Evolutionary conservation across 2,888 invertebrate species (phyloP), one percentile per base, ranked within the genome.

Genomic region (Lampropteryx suffumata): DNA sequence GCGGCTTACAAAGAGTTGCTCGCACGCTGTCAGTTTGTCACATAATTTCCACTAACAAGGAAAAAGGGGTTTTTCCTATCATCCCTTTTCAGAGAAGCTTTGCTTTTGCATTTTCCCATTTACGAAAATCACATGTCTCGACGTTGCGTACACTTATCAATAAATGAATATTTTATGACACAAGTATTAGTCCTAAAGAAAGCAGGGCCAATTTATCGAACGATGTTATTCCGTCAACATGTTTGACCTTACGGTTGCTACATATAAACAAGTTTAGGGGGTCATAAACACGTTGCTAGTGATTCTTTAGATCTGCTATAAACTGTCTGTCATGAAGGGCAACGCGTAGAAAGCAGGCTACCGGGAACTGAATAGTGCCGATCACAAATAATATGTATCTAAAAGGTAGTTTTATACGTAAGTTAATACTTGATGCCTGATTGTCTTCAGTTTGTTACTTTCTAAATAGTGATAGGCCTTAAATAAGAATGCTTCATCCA

Each of bases 241-340:
- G 48, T 52, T 48, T 50, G 44, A 50, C 50, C 48, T 7, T 39
- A 32, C 26, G 36, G 30, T 53, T 36, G 46, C 55, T 51, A 55
- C 57, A 52, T 56, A 61, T 53, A 61, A 61, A 61, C 57, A 59
- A 52, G 55, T 55, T 61, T 55, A 51, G 55, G 47, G 40, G 55
- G 35, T 50, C 55, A 53, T 59, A 59, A 59, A 61, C 48, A 47
- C 26, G 33, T 14, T 21, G 44, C 47, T 42, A 45, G 35, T 52
- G 50, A 62, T 50, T 52, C 41, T 42, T 46, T 32, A 33, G 21
- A 13, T 34, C 45, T 37, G 51, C 48, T 48, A 57, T 61, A 62
- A 47, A 61, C 61, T 55, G 45, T 54, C 49, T 55, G 50, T 50
- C 50, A 55, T 51, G 48, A 49, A n/a, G 39, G 50, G 46, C 55